A percentile compares a stretch with the other conserved stretches of the same genome.
Evolutionary conservation across 2,888 invertebrate genomes (phyloP).

Genomic region (Drosophila stalkeri): DNA sequence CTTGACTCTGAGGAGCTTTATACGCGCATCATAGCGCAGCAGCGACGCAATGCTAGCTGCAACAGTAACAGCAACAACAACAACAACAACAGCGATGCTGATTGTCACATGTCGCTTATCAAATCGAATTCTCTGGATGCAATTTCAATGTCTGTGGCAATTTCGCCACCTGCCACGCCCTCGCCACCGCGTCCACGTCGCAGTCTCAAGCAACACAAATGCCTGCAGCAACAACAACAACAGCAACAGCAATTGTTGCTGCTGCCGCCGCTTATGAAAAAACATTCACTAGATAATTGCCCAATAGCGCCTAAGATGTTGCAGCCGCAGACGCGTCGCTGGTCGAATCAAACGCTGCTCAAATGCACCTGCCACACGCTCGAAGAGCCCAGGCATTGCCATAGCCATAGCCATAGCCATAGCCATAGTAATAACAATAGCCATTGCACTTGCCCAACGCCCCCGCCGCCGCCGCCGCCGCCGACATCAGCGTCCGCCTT

Average conservation of each 20-base stretch:
- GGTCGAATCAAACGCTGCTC: constrained; percentile 79
- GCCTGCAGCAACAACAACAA: constrained; percentile 48
- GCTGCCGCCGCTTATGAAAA: constrained; percentile 69
- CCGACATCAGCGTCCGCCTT: not conserved
- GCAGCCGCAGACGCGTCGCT: constrained; percentile 62
- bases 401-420: constrained; percentile 42
- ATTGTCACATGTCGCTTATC: constrained; percentile 64
- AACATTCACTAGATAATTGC: constrained; percentile 80
- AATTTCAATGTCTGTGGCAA: constrained; percentile 80
- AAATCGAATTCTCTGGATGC: constrained; percentile 85
- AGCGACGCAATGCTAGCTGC: constrained; percentile 48
- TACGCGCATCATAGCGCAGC: constrained; percentile 83
- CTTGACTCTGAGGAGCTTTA: constrained; percentile 84
- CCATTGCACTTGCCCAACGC: constrained; percentile 50
- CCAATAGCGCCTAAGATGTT: constrained; percentile 41
- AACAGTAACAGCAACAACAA: constrained; percentile 7
- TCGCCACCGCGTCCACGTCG: constrained; percentile 77
- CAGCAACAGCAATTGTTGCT: constrained; percentile 20
- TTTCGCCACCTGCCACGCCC: constrained; percentile 82
- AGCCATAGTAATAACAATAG: constrained; percentile 13
- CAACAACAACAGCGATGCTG: constrained; percentile 38
- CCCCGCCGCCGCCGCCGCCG: constrained; percentile 10
- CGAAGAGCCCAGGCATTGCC: constrained; percentile 35
- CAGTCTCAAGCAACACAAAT: constrained; percentile 77
- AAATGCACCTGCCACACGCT: constrained; percentile 69